Conservation (phyloP, 2,113 vertebrate species). For the human (Homo sapiens) region GRCh38 chr5:155981501-155982000, state of each 20-base stretch:
- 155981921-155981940: background rate
- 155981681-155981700: background rate
- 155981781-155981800: background rate
- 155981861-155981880: background rate
- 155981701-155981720: background rate
- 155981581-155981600: background rate
- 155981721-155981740: background rate
- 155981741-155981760: background rate
- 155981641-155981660: background rate
- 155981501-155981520: background rate
- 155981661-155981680: no score
- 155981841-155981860: background rate
- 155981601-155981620: background rate
- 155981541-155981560: no score
- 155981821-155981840: background rate
- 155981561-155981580: background rate
- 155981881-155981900: background rate
- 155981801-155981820: background rate
- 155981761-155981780: no score
- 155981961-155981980: background rate
- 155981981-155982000: background rate
- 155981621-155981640: background rate
- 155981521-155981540: background rate
- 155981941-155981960: background rate
- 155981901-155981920: background rate